Evolutionary conservation across 2,797 vertebrate genomes (phyloP).

Genomic region (Spatula clypeata): DNA sequence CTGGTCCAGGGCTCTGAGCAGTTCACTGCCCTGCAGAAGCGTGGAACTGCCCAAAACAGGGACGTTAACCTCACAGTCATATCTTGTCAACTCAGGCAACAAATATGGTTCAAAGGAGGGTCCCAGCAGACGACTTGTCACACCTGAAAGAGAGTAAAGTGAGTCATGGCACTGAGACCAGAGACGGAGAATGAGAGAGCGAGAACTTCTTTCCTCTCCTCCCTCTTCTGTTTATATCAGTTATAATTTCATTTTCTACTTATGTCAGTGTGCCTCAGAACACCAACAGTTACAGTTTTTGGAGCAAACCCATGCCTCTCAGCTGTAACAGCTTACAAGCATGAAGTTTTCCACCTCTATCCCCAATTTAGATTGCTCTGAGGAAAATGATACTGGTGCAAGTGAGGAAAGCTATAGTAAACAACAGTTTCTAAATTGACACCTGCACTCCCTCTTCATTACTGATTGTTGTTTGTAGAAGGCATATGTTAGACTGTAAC

Average conservation of each 20-base stretch:
- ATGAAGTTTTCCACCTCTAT: not conserved
- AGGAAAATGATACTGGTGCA: not conserved
- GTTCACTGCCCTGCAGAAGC: constrained; percentile 95
- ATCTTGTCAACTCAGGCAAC: constrained; percentile 95
- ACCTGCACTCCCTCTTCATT: not conserved
- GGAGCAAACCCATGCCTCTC: not conserved
- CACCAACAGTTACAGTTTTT: not conserved
- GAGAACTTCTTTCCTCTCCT: not conserved
- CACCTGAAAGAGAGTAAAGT: constrained; percentile 80
- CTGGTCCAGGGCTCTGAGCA: constrained; percentile 96
- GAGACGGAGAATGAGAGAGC: not conserved
- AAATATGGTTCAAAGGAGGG: constrained; percentile 90
- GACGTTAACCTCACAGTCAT: constrained; percentile 98
- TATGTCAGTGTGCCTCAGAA: not conserved
- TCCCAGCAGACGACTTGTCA: constrained; percentile 91
- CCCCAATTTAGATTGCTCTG: not conserved
- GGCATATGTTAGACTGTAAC: not conserved
- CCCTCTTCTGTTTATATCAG: not conserved
- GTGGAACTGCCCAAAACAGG: constrained; percentile 92
- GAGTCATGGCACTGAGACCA: not conserved
- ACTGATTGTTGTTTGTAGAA: not conserved
- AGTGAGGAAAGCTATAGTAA: not conserved
- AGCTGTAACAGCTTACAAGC: not conserved
- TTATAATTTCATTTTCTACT: not conserved
- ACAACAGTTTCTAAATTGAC: not conserved